Percentiles rank a stretch among this genome's conserved stretches.
Conservation (phyloP, 2,888 invertebrate genomes). For the Coleophora flavipennella region DNA sequence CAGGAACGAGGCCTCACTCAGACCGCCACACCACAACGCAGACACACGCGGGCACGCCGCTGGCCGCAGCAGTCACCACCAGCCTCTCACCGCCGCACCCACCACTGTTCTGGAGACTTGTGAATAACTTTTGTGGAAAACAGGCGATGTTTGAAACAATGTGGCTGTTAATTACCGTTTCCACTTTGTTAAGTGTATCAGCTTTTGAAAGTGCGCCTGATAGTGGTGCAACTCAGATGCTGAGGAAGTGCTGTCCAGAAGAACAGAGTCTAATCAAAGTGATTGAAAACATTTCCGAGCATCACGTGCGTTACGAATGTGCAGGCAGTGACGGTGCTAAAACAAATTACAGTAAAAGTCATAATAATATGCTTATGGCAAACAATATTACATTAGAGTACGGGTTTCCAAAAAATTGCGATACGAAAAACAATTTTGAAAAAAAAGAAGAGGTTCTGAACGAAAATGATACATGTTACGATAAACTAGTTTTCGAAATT, state of each 20-base stretch:
- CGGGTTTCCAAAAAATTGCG: constrained; percentile 42
- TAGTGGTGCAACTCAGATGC: constrained; percentile 26
- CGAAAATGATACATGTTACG: constrained; percentile 35
- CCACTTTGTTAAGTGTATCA: constrained; percentile 25
- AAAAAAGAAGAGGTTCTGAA: constrained; percentile 18
- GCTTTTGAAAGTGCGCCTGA: constrained; percentile 21
- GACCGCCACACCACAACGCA: constrained; percentile 32
- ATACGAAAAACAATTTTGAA: constrained; percentile 5
- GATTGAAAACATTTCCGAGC: constrained; percentile 17
- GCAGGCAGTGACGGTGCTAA: constrained; percentile 29
- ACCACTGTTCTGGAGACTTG: constrained; percentile 54
- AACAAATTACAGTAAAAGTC: constrained; percentile 28
- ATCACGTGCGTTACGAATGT: constrained; percentile 36
- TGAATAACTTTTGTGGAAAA: constrained; percentile 12
- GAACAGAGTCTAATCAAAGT: constrained; percentile 43
- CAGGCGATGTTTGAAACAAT: constrained; percentile 27
- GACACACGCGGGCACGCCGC: constrained; percentile 25
- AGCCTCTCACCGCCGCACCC: constrained; percentile 21
- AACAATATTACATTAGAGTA: constrained; percentile 29
- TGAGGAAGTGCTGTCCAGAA: constrained; percentile 54
- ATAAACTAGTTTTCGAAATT: constrained; percentile 41
- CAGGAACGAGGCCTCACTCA: no score
- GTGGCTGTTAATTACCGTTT: constrained; percentile 36
- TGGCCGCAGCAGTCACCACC: background rate
- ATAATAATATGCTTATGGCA: constrained; percentile 33